These are phyloP conservation scores for Penaeus japonicus DNA, from an alignment of 1,140 invertebrate species.

Conservation along the genomic window DNA sequence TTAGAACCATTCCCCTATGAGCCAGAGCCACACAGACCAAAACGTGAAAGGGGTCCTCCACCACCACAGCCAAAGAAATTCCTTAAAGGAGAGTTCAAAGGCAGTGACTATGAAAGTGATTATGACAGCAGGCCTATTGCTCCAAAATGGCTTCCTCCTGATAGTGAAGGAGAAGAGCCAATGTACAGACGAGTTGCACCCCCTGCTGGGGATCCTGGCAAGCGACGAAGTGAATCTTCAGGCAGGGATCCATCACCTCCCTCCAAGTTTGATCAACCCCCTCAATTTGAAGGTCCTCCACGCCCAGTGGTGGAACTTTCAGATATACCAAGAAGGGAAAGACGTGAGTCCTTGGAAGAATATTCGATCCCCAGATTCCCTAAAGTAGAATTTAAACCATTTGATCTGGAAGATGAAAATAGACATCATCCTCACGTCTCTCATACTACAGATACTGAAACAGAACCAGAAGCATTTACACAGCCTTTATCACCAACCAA, in stretches of 20 bases:
- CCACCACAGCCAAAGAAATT: conserved; percentile 74
- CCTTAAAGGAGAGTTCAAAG: conserved; percentile 74
- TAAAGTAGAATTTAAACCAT: conserved; percentile 58
- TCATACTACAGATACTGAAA: conserved; percentile 36
- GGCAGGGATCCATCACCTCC: conserved; percentile 70
- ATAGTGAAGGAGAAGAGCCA: conserved; percentile 65
- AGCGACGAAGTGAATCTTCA: conserved; percentile 63
- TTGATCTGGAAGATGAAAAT: conserved; percentile 46
- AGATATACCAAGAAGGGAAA: conserved; percentile 59
- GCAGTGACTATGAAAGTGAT: conserved; percentile 79
- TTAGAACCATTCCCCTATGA: conserved; percentile 67
- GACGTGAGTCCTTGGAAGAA: conserved; percentile 57
- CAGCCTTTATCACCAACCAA: not conserved
- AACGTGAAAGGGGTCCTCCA: conserved; percentile 61
- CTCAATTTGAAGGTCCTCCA: conserved; percentile 68
- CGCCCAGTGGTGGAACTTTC: conserved; percentile 63
- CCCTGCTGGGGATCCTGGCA: conserved; percentile 63
- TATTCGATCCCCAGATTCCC: conserved; percentile 58
- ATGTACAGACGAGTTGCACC: conserved; percentile 71
- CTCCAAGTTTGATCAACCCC: conserved; percentile 71
- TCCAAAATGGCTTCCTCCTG: conserved; percentile 67
- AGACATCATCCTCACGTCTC: not conserved
- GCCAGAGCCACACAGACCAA: conserved; percentile 61
- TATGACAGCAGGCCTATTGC: conserved; percentile 73
- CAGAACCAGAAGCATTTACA: conserved; percentile 35